phyloP scores from a whole-genome alignment of 2,888 invertebrate genomes.

The Dexiosoma caninum region DNA sequence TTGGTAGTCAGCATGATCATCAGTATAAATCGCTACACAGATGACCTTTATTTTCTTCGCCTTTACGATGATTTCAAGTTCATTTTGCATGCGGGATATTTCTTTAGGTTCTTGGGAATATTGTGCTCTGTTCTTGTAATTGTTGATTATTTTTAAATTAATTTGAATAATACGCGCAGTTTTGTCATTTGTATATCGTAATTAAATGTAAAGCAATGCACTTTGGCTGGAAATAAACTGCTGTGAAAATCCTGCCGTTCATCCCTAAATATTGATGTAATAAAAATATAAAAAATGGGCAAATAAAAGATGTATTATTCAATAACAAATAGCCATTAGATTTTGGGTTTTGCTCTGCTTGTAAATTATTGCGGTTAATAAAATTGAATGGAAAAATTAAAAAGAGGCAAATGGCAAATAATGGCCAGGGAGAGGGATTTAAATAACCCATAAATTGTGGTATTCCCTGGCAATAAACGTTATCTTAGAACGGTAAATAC shows the following conservation, averaged over 20 bases:
- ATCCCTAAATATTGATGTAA: not conserved
- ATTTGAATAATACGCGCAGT: constrained; percentile 61
- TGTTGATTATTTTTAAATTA: constrained; percentile 53
- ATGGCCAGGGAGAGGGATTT: not conserved
- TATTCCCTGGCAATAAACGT: not conserved
- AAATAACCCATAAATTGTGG: not conserved
- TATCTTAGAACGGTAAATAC: not conserved
- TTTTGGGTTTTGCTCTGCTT: constrained; percentile 25
- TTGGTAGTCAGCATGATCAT: not conserved
- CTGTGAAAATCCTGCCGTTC: not conserved
- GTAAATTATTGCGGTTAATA: constrained; percentile 19
- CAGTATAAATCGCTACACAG: constrained; percentile 32
- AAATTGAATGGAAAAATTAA: constrained; percentile 14
- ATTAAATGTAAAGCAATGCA: constrained; percentile 26
- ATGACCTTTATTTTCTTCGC: constrained; percentile 48
- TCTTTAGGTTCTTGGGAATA: constrained; percentile 2
- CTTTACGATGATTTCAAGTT: constrained; percentile 47
- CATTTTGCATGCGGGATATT: constrained; percentile 60
- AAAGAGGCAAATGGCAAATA: not conserved
- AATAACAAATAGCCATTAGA: constrained; percentile 59
- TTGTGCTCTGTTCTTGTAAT: not conserved
- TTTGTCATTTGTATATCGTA: constrained; percentile 52
- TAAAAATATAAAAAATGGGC: no score
- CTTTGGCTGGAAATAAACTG: not conserved
- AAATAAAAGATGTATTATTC: constrained; percentile 19